Base-by-base conservation (phyloP, 2,113 vertebrate species). In the Phasianus colchicus region DNA sequence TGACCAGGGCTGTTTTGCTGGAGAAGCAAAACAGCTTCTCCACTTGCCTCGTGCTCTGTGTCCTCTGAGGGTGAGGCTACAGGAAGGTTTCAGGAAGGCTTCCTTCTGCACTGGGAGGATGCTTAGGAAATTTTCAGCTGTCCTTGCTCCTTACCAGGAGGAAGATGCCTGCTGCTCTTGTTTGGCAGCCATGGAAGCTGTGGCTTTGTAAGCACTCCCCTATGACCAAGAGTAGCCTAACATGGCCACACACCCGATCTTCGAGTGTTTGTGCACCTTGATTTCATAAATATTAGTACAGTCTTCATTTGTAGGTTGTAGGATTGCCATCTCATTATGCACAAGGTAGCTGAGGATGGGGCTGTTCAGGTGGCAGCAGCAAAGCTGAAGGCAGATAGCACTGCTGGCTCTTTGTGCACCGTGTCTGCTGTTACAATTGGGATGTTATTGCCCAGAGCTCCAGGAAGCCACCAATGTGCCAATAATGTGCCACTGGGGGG, bases 31-130 rank as follows among this genome's bases (percentile, higher is more conserved):
- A n/a, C n/a, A n/a, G n/a, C n/a, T 72, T 72, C n/a, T 48, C 29
- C 11, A 0, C 2, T 4, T 17, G 29, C 48, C 12, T 11, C 25
- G 1, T 42, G n/a, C 6, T 30, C 54, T 13, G 0, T 11, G 3
- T 16, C 38, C 87, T 60, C 2, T 1, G 7, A 7, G 50, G 38
- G 17, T 4, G 8, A 58, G 43, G 3, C 32, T 14, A 2, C 2
- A 0, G 13, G 36, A 1, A 29, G 5, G 24, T 10, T 45, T n/a
- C 7, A 0, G 15, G 36, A 1, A 32, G 5, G 24, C 7, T 45
- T 36, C 7, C 25, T 6, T 67, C 71, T 47, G 61, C 29, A 11
- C 30, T 24, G 45, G 65, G 50, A 71, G n/a, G 29, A 25, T 24
- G 13, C 38, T 47, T 11, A 3, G n/a, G 34, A 47, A 6, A 27